Evolutionary conservation across 30 jellyfish, hydroid and myxozoan genomes (phyloP).

Genomic region (Catostylus mosaicus): DNA sequence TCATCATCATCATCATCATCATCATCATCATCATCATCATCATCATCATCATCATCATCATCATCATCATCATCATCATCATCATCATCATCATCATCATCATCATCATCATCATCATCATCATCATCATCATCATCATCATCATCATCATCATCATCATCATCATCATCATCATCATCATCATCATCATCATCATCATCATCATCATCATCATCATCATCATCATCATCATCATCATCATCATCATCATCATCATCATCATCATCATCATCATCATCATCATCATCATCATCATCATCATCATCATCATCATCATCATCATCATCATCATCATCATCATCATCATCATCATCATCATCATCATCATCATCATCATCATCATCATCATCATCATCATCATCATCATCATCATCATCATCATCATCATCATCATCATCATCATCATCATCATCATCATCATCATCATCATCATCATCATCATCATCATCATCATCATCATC

Average conservation of each 20-base stretch:
- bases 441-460: conserved; percentile 25
- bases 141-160: not conserved
- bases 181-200: not conserved
- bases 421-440: conserved; percentile 20
- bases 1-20: not conserved
- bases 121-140: not conserved
- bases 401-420: conserved; percentile 23
- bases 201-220: not conserved
- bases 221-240: not conserved
- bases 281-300: not conserved
- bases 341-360: conserved; percentile 22
- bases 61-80: not conserved
- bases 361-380: conserved; percentile 20
- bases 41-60: not conserved
- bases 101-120: not conserved
- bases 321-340: conserved; percentile 24
- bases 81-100: not conserved
- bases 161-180: not conserved
- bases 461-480: conserved; percentile 20
- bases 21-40: not conserved
- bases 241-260: not conserved
- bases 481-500: conserved; percentile 23
- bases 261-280: not conserved
- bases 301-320: conserved; percentile 17
- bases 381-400: conserved; percentile 13